Base-by-base conservation (phyloP, 1,140 invertebrate genomes). In the Pseudomyrmex dendroicus region DNA sequence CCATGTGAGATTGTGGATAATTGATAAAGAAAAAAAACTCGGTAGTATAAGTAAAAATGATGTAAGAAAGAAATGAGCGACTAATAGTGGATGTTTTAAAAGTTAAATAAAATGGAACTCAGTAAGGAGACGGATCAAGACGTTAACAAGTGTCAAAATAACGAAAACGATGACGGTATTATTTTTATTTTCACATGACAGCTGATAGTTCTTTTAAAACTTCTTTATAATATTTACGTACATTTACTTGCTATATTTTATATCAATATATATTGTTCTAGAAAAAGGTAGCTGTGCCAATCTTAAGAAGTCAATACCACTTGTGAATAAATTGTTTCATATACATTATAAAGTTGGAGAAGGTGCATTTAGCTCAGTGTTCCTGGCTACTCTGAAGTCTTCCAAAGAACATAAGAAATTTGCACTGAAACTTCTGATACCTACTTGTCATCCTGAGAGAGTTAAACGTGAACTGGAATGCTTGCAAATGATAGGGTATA, bases 321-420 rank as follows among this genome's bases (percentile, higher is more conserved):
- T 95, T 82, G 89, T 97, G 62, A 95, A 95, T 15, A 95, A 96
- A 77, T 94, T 96, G 78, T 97, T 97, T 91, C 92, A 96, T 84
- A 91, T 97, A 0, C 96, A 97, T 90, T 94, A 94, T 15, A 97
- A 97, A 90, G 96, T 97, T 87, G 97, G 97, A 0, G 96, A 97
- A 94, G 97, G 97, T 4, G 97, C 97, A 0, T 98, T 98, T 82
- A 98, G 97, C 90, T 96, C 96, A 13, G 97, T 98, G 1, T 97
- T 96, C 85, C 91, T 98, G 82, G 97, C 96, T 3, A 96, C 96
- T 10, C 90, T 97, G 35, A 96, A 96, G 83, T 93, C 94, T 74
- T 94, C 96, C 10, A 90, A 94, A 12, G 82, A 92, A 12, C 93
- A 95, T 0, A 92, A 94, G 46, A 94, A 96, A 72, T 98, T 97